Percentiles rank a stretch among this genome's conserved stretches.
These are phyloP conservation scores for Diplodus sargus DNA, from an alignment of 2,797 vertebrate genomes.

Conservation along the genomic window DNA sequence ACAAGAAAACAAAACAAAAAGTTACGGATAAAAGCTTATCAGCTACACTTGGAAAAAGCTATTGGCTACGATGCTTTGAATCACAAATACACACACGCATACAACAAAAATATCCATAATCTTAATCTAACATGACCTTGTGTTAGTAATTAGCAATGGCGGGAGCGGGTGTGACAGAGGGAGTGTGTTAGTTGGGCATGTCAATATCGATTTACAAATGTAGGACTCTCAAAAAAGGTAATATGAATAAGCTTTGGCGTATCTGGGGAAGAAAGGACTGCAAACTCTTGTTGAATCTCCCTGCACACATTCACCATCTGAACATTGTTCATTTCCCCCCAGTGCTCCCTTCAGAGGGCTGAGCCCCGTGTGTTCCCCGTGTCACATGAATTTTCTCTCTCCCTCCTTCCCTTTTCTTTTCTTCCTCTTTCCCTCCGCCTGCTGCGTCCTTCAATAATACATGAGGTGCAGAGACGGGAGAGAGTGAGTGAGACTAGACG, in stretches of 20 bases:
- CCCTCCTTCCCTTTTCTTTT: slow-evolving; percentile 43
- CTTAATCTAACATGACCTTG: slow-evolving; percentile 64
- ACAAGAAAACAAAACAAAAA: slow-evolving; percentile 44
- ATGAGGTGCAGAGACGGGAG: slow-evolving; percentile 71
- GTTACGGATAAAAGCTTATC: slow-evolving; percentile 51
- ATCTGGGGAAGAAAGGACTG: slow-evolving; percentile 68
- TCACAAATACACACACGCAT: slow-evolving; percentile 72
- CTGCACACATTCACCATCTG: slow-evolving; percentile 43
- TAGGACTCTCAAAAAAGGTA: slow-evolving; percentile 71
- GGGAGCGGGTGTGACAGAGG: slow-evolving; percentile 53
- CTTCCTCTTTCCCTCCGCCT: slow-evolving; percentile 46
- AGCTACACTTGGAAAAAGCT: slow-evolving; percentile 59
- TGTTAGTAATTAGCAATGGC: slow-evolving; percentile 73
- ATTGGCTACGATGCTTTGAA: slow-evolving; percentile 62
- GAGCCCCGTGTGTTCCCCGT: slow-evolving; percentile 35
- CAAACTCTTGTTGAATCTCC: slow-evolving; percentile 56
- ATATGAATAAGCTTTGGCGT: slow-evolving; percentile 74
- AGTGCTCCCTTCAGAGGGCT: slow-evolving; percentile 21
- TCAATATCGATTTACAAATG: slow-evolving; percentile 81
- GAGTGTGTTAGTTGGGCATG: slow-evolving; percentile 65
- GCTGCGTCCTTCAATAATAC: slow-evolving; percentile 74
- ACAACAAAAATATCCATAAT: slow-evolving; percentile 65
- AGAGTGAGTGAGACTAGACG: slow-evolving; percentile 60
- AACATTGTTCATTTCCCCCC: slow-evolving; percentile 30
- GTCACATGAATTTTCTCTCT: slow-evolving; percentile 46